Percentiles rank a stretch among this genome's conserved stretches.
Conservation (phyloP, 2,888 invertebrate species). For the Agelastica alni region DNA sequence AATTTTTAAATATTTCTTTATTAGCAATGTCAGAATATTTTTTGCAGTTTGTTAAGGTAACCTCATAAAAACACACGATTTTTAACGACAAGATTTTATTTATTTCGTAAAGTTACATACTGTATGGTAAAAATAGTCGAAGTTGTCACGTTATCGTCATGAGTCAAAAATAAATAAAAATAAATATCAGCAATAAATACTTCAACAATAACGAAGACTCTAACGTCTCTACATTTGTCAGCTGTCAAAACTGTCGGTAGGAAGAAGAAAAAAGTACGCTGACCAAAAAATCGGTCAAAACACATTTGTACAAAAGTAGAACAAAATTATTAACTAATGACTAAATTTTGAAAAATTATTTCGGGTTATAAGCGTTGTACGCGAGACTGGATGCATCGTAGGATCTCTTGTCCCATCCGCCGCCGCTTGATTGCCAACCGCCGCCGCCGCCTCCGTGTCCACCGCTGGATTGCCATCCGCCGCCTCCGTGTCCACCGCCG, state of each 20-base stretch:
- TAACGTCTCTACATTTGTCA: constrained; percentile 21
- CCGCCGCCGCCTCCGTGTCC: constrained; percentile 53
- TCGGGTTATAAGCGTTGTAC: constrained; percentile 67
- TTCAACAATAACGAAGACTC: constrained; percentile 19
- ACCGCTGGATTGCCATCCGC: constrained; percentile 58
- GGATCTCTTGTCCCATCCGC: constrained; percentile 74
- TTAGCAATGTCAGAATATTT: no score
- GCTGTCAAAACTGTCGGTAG: constrained; percentile 20
- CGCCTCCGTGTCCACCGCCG: constrained; percentile 54
- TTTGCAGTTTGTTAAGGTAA: no score
- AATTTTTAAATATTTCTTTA: no score
- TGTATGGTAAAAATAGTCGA: constrained; percentile 13
- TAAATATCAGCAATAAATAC: constrained; percentile 26
- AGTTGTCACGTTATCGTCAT: constrained; percentile 17
- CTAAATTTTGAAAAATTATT: constrained; percentile 44
- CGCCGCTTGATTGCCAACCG: constrained; percentile 56
- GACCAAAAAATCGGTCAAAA: constrained; percentile 45
- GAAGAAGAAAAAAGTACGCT: constrained; percentile 25
- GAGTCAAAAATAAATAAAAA: constrained; percentile 24
- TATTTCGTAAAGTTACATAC: constrained; percentile 1
- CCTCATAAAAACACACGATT: no score
- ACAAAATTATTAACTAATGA: constrained; percentile 28
- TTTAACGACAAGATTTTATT: constrained; percentile 15
- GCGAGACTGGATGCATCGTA: constrained; percentile 70
- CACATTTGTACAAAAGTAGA: constrained; percentile 42